These are phyloP conservation scores for Bradypus variegatus DNA, from an alignment of 2,797 vertebrate species.

Conservation along the genomic window DNA sequence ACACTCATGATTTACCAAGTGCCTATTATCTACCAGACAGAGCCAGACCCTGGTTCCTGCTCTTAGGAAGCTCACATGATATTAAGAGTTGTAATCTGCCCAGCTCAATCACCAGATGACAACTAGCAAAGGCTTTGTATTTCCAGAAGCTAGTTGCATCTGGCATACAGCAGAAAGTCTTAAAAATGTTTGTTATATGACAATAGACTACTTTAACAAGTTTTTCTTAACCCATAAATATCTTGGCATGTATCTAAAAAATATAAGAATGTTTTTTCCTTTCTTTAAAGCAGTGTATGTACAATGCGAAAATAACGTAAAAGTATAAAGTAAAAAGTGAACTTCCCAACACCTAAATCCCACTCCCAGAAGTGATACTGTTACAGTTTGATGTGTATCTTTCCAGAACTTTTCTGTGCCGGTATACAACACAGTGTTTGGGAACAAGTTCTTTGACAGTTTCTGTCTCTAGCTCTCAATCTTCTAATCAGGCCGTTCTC, in stretches of 20 bases:
- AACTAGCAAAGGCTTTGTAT: slow-evolving; percentile 36
- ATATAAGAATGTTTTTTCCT: slow-evolving; percentile 17
- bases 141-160: slow-evolving; percentile 50
- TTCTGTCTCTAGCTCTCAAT: slow-evolving; percentile 19
- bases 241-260: slow-evolving; percentile 45
- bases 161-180: slow-evolving; percentile 28
- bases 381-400: background rate
- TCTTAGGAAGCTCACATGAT: background rate
- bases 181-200: slow-evolving; percentile 39
- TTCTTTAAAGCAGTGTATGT: background rate
- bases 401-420: slow-evolving; percentile 6
- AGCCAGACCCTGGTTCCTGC: background rate
- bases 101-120: background rate
- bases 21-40: slow-evolving; percentile 7
- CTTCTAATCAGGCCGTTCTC: slow-evolving; percentile 24
- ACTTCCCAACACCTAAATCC: background rate
- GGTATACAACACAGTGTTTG: background rate
- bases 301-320: slow-evolving; percentile 31
- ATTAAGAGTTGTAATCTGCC: background rate
- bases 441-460: slow-evolving; percentile 13
- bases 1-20: slow-evolving; percentile 31
- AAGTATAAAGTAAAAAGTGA: background rate
- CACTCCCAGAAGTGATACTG: slow-evolving; percentile 7
- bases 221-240: slow-evolving; percentile 42
- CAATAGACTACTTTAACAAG: too few species aligned